Evolutionary conservation across 2,888 invertebrate genomes (phyloP).

Genomic region (Tenodera sinensis): DNA sequence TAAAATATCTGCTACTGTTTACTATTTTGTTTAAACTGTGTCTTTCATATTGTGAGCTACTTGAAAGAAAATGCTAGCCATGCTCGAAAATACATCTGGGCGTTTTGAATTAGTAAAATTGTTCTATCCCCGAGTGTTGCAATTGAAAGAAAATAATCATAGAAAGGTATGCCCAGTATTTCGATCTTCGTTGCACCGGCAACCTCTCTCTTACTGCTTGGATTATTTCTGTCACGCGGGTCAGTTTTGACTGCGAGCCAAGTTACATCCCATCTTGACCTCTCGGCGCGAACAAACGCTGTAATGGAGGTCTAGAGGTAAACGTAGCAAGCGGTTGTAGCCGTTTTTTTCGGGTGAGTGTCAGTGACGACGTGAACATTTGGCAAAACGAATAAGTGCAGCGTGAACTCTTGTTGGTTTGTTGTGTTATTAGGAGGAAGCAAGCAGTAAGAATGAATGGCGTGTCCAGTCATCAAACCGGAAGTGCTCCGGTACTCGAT

Average conservation of each 20-base stretch:
- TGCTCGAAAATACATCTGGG: too few relatives aligned
- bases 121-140: background rate
- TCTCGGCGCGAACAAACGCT: background rate
- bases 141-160: too few relatives aligned
- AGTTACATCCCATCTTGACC: background rate
- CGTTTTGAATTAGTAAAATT: background rate
- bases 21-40: too few relatives aligned
- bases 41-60: too few relatives aligned
- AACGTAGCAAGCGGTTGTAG: background rate
- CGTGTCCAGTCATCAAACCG: conserved; percentile 19
- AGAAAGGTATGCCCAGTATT: background rate
- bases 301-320: background rate
- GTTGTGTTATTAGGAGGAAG: background rate
- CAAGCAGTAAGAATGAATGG: conserved; percentile 13
- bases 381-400: background rate
- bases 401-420: background rate
- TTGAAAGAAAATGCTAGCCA: too few relatives aligned
- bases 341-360: background rate
- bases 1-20: too few relatives aligned
- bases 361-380: background rate
- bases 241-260: background rate
- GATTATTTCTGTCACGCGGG: background rate
- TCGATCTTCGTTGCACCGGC: background rate
- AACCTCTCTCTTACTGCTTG: background rate
- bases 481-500: conserved; percentile 20